Percentiles rank a stretch among this genome's conserved stretches.
Evolutionary conservation across 2,797 vertebrate genomes (phyloP).

Genomic region (Oceanodroma leucorhoa): DNA sequence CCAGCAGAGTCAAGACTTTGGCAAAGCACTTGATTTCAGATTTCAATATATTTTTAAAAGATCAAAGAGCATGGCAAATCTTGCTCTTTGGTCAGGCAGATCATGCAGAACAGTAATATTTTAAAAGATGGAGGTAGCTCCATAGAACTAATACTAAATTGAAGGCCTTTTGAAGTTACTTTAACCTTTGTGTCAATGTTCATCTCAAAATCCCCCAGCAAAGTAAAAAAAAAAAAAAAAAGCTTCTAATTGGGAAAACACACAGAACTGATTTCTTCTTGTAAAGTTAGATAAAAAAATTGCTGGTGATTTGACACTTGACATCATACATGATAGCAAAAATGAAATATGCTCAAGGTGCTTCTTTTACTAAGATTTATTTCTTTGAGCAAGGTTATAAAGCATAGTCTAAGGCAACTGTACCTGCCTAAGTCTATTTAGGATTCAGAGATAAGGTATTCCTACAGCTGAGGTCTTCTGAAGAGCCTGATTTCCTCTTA

Average conservation of each 20-base stretch:
- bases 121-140: background rate
- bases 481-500: background rate
- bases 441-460: background rate
- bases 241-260: background rate
- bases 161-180: conserved; percentile 7
- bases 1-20: background rate
- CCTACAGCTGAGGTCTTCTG: background rate
- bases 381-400: background rate
- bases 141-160: background rate
- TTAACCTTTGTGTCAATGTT: background rate
- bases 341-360: background rate
- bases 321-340: background rate
- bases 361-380: background rate
- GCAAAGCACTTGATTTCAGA: background rate
- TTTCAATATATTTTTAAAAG: conserved; percentile 1
- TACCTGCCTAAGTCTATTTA: background rate
- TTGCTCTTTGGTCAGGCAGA: background rate
- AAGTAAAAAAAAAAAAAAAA: background rate
- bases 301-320: background rate
- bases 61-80: background rate
- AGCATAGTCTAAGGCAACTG: background rate
- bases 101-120: background rate
- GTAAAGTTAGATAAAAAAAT: background rate
- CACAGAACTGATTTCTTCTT: background rate
- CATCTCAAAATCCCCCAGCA: background rate